Evolutionary conservation across 2,797 vertebrate genomes (phyloP).

Genomic region (Australoheros facetus): DNA sequence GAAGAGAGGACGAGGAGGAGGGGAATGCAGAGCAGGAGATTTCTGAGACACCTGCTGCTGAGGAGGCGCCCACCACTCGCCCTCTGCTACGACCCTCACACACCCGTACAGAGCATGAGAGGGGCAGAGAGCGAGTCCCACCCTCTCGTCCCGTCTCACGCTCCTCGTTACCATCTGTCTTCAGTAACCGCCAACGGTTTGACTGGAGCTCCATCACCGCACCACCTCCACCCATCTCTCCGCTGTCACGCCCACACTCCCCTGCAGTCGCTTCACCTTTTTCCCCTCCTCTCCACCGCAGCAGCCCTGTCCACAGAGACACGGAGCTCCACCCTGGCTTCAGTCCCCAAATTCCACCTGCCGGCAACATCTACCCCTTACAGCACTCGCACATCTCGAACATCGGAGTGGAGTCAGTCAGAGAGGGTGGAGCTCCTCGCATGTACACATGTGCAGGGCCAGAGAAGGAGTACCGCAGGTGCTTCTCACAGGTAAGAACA

Average conservation of each 20-base stretch:
- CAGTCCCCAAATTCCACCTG: constrained; percentile 27
- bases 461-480: constrained; percentile 76
- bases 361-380: constrained; percentile 60
- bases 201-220: constrained; percentile 60
- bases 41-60: constrained; percentile 4
- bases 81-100: constrained; percentile 16
- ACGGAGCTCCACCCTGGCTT: constrained; percentile 47
- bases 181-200: constrained; percentile 42
- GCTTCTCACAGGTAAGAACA: constrained; percentile 76
- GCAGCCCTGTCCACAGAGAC: constrained; percentile 52
- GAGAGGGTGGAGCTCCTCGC: constrained; percentile 39
- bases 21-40: constrained; percentile 15
- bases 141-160: constrained; percentile 30
- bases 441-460: constrained; percentile 71
- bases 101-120: constrained; percentile 12
- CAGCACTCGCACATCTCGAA: constrained; percentile 49
- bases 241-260: constrained; percentile 51
- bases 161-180: constrained; percentile 28
- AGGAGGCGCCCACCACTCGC: constrained; percentile 28
- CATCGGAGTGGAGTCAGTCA: constrained; percentile 24
- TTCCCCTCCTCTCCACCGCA: constrained; percentile 53
- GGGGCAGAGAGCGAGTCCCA: constrained; percentile 22
- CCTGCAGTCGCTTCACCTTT: constrained; percentile 44
- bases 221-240: constrained; percentile 62
- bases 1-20: constrained; percentile 31